Conservation (phyloP, 2,797 vertebrate species). For the Acanthurus tractus region DNA sequence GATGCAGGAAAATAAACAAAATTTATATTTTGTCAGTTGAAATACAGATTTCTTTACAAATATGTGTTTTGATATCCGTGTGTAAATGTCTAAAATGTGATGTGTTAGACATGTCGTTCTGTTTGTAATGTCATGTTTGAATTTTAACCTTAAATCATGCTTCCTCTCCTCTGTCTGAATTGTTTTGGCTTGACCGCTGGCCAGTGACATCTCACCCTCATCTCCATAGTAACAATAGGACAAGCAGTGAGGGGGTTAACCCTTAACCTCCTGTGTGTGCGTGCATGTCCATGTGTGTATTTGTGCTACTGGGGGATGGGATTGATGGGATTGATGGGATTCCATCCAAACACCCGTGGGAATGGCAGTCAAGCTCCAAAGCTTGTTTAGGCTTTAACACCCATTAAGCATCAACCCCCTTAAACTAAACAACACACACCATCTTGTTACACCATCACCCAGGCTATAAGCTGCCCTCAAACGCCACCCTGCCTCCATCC, state of each 20-base stretch:
- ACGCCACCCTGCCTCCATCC: slow-evolving; percentile 43
- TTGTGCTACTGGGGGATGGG: slow-evolving; percentile 67
- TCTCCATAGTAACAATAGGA: slow-evolving; percentile 83
- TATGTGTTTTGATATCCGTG: too few species aligned
- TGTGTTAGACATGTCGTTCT: neutral
- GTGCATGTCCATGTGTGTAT: slow-evolving; percentile 44
- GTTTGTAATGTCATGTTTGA: slow-evolving; percentile 11
- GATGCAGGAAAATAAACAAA: too few species aligned
- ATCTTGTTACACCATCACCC: slow-evolving; percentile 46
- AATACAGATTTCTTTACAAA: too few species aligned
- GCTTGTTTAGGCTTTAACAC: slow-evolving; percentile 79
- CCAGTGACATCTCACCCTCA: slow-evolving; percentile 75
- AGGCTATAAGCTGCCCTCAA: slow-evolving; percentile 31
- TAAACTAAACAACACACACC: slow-evolving; percentile 45
- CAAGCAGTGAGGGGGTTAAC: slow-evolving; percentile 73
- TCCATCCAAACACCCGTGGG: slow-evolving; percentile 69
- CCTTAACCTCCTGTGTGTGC: slow-evolving; percentile 70
- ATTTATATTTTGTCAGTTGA: neutral
- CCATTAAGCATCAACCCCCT: slow-evolving; percentile 53
- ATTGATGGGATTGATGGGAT: slow-evolving; percentile 69
- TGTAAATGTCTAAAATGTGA: neutral
- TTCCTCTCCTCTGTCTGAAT: slow-evolving; percentile 36
- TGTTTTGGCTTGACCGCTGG: slow-evolving; percentile 47
- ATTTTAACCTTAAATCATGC: slow-evolving; percentile 21
- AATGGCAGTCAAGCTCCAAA: slow-evolving; percentile 75